A percentile compares a stretch with the other conserved stretches of the same genome.
These are phyloP conservation scores for Diglossa cyanea DNA, from an alignment of 2,797 vertebrate species.

Conservation along the genomic window DNA sequence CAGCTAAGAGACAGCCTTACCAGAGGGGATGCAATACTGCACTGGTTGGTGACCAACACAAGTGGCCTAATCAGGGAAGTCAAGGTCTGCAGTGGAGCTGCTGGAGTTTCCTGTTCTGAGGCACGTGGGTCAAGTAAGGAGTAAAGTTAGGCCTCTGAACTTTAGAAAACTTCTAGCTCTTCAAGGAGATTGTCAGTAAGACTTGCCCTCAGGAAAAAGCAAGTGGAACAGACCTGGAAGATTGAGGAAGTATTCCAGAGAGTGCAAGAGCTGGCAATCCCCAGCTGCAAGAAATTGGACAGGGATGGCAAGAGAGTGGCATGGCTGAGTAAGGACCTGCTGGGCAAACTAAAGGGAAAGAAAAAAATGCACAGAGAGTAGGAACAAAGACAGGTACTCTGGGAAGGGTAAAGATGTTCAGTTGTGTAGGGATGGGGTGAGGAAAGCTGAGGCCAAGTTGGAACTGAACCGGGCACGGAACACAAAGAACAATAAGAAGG, in stretches of 20 bases:
- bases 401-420: neutral
- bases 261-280: neutral
- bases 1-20: neutral
- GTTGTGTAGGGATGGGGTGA: neutral
- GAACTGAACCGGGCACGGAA: neutral
- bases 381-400: neutral
- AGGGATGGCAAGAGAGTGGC: rapidly evolving
- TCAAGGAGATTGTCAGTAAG: neutral
- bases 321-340: neutral
- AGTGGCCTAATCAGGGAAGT: no score
- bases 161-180: neutral
- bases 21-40: neutral
- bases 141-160: neutral
- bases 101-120: neutral
- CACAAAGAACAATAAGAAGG: neutral
- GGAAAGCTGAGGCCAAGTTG: neutral
- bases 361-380: neutral
- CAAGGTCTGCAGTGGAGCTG: neutral
- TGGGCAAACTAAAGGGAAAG: neutral
- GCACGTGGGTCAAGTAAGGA: neutral
- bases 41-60: neutral
- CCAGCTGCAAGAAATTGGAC: neutral
- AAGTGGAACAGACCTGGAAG: neutral
- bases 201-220: neutral
- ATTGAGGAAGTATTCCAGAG: neutral